Base-by-base conservation (phyloP, 2,113 vertebrate species). In the Octodon degus region DNA sequence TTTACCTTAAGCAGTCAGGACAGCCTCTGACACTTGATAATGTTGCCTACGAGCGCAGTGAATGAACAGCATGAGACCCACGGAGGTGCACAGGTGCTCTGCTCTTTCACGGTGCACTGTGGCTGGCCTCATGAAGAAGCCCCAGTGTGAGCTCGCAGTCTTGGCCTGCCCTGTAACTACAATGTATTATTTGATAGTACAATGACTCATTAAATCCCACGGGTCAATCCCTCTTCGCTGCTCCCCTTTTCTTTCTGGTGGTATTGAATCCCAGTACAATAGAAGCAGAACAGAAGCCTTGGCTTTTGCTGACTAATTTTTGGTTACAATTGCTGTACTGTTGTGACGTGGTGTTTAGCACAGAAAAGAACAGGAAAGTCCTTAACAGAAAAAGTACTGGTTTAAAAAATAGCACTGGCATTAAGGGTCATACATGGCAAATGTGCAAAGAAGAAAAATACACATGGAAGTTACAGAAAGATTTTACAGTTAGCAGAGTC, bases 201-300 rank as follows among this genome's bases (percentile, higher is more conserved):
- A 97, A 95, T 43, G 32, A 97, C 96, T 93, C 93, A 97, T 98
- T 97, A 95, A 97, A 97, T 97, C 97, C 92, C 60, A 53, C 11
- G 27, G 19, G 13, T 47, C 1, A 16, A 12, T 81, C 83, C 74
- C 47, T n/a, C 25, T 47, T 25, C 72, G 47, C 30, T 14, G 40
- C 47, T 5, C 4, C 11, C 13, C 8, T 63, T 34, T 65, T n/a
- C 32, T 32, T 34, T 12, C 32, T 82, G 76, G 70, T 88, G 70
- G 93, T 97, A 87, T 77, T 95, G 90, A 97, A 96, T 93, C 97
- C 98, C 95, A 95, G 85, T 95, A 93, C 43, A 91, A 97, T 97
- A 82, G 90, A 98, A 98, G 98, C 96, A 97, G 96, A 89, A 84
- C 94, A 92, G 97, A 97, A 97, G 80, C 97, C 95, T 94, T 97